Percentiles rank a stretch among this genome's conserved stretches.
Evolutionary conservation across 2,113 vertebrate species (phyloP).

Genomic region (Irena cyanogastra): DNA sequence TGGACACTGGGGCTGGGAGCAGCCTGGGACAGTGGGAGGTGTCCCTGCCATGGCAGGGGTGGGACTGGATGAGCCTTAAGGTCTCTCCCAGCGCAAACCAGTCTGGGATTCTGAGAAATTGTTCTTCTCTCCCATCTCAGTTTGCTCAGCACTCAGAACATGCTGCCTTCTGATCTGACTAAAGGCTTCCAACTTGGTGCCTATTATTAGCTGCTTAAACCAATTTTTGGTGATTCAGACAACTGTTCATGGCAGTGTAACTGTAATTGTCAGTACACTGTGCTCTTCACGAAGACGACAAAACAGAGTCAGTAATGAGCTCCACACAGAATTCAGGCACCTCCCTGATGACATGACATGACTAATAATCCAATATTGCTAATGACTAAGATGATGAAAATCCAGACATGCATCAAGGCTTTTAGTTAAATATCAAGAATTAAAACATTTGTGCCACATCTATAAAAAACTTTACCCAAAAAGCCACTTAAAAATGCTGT

Average conservation of each 20-base stretch:
- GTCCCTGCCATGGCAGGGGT: neutral
- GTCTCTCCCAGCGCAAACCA: neutral
- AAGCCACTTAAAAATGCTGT: neutral
- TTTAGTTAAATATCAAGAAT: neutral
- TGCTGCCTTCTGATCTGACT: neutral
- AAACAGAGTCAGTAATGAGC: neutral
- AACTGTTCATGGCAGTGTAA: neutral
- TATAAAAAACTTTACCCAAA: neutral
- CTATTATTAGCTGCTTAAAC: neutral
- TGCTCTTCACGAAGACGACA: neutral
- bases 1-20: neutral
- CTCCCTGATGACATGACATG: neutral
- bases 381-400: slow-evolving; percentile 23
- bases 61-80: fast-evolving
- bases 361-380: slow-evolving; percentile 5
- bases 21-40: neutral
- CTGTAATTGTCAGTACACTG: neutral
- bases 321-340: neutral
- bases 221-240: neutral
- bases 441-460: neutral
- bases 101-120: neutral
- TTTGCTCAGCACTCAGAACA: neutral
- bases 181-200: neutral
- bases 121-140: neutral
- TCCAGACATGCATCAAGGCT: neutral